These are phyloP conservation scores for Idaea straminata DNA, from an alignment of 2,888 invertebrate genomes.

Conservation along the genomic window DNA sequence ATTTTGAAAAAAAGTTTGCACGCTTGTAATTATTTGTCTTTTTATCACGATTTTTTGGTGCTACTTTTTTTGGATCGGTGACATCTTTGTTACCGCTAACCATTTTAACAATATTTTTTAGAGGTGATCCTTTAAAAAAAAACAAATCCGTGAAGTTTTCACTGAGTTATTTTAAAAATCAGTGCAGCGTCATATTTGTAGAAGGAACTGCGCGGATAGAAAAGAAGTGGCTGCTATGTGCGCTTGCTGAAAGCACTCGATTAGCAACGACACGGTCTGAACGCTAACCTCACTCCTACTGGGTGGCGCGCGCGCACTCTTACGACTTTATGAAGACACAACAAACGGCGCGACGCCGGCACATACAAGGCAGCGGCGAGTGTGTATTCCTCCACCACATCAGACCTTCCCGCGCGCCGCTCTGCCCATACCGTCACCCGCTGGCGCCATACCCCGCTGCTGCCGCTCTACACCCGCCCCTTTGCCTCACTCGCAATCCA, in stretches of 20 bases:
- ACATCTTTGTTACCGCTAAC: constrained; percentile 74
- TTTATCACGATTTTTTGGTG: constrained; percentile 70
- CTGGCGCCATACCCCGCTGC: not conserved
- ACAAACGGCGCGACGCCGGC: constrained; percentile 7
- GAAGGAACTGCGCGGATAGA: constrained; percentile 40
- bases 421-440: not conserved
- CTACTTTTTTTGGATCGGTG: constrained; percentile 65
- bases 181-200: constrained; percentile 43
- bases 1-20: constrained; percentile 63
- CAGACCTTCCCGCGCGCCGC: constrained; percentile 2
- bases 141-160: constrained; percentile 5
- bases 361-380: constrained; percentile 1
- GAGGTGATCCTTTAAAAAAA: constrained; percentile 18
- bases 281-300: constrained; percentile 64
- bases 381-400: not conserved
- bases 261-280: constrained; percentile 55
- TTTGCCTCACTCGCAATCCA: not conserved
- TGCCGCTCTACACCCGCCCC: not conserved
- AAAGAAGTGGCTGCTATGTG: constrained; percentile 46
- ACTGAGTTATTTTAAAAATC: not conserved
- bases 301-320: constrained; percentile 56
- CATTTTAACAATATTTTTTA: constrained; percentile 48
- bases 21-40: constrained; percentile 70
- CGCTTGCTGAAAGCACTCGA: constrained; percentile 56
- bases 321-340: constrained; percentile 28